Conservation (phyloP, 2,888 invertebrate species). For the Cerastis leucographa region DNA sequence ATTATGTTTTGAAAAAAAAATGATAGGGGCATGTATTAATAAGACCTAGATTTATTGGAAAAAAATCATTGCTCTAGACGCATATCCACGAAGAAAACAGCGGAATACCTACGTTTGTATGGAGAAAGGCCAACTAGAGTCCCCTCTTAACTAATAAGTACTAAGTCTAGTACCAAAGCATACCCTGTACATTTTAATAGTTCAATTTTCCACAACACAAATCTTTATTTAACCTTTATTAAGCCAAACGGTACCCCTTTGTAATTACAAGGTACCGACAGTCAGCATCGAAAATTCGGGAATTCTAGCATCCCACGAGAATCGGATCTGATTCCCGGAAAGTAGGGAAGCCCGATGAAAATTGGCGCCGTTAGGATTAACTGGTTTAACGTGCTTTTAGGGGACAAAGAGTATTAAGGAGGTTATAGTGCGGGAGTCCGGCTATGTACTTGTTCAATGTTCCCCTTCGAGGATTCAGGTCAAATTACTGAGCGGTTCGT, state of each 20-base stretch:
- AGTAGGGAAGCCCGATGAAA: constrained; percentile 48
- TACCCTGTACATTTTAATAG: background rate
- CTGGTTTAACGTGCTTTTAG: constrained; percentile 46
- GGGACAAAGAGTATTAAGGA: constrained; percentile 21
- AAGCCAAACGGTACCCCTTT: background rate
- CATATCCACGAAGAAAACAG: too few relatives aligned
- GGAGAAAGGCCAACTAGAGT: too few relatives aligned
- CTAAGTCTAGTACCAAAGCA: too few relatives aligned
- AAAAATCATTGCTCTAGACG: too few relatives aligned
- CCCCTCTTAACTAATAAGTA: too few relatives aligned
- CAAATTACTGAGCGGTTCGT: constrained; percentile 19
- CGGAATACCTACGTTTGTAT: too few relatives aligned
- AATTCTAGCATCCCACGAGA: constrained; percentile 27
- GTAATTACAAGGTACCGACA: constrained; percentile 28
- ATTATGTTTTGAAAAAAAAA: too few relatives aligned
- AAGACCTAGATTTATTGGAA: too few relatives aligned
- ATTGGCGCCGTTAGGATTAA: constrained; percentile 50
- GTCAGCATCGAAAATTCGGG: constrained; percentile 35
- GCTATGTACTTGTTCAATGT: constrained; percentile 1
- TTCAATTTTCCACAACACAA: constrained; percentile 20
- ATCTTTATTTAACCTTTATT: constrained; percentile 21
- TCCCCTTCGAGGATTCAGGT: constrained; percentile 7
- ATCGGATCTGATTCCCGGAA: constrained; percentile 29
- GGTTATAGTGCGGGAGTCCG: constrained; percentile 15
- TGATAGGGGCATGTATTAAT: too few relatives aligned